Conservation (phyloP, 30 jellyfish, hydroid and myxozoan genomes). For the Aurelia coerulea region DNA sequence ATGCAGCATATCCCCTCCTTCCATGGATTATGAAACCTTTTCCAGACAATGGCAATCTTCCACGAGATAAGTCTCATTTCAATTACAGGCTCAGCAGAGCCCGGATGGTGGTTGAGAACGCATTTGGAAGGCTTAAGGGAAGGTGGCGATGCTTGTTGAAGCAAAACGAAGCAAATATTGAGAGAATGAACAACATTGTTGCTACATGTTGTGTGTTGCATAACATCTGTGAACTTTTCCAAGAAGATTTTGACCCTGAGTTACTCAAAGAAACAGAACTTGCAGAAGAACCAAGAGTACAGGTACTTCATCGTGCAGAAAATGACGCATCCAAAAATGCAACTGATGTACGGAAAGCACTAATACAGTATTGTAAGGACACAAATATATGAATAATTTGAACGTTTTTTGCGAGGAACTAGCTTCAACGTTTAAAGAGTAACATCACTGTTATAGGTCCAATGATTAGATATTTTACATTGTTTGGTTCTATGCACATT, state of each 20-base stretch:
- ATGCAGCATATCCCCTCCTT: constrained; percentile 43
- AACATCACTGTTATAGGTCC: too few species aligned
- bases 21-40: constrained; percentile 47
- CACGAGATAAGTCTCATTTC: not conserved
- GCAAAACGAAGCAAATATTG: constrained; percentile 24
- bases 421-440: too few species aligned
- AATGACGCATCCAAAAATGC: not conserved
- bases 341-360: constrained; percentile 12
- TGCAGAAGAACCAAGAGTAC: not conserved
- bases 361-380: constrained; percentile 25
- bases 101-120: constrained; percentile 48
- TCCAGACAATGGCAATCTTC: constrained; percentile 30
- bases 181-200: constrained; percentile 4
- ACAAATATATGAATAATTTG: not conserved
- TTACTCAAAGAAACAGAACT: not conserved
- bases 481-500: too few species aligned
- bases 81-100: constrained; percentile 57
- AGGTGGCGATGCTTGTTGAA: constrained; percentile 56
- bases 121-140: constrained; percentile 56
- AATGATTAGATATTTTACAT: too few species aligned
- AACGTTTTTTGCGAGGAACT: too few species aligned
- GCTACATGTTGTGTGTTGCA: constrained; percentile 57
- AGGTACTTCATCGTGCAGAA: not conserved
- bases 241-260: constrained; percentile 22
- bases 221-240: constrained; percentile 42